Conservation (phyloP, 2,888 invertebrate genomes). For the Troides aeacus region DNA sequence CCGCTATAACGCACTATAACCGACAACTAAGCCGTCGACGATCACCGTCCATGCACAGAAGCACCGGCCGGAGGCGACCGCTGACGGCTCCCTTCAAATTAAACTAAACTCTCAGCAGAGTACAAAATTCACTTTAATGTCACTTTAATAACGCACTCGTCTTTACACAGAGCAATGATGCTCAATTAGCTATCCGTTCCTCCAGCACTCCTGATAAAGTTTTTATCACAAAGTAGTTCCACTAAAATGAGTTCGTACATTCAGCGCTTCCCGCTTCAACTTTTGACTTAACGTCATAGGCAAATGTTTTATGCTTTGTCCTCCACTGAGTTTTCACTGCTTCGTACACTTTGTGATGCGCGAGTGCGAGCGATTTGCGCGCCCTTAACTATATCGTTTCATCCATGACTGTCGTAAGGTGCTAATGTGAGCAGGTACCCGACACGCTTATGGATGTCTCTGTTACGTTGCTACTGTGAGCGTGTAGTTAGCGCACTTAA, state of each 20-base stretch:
- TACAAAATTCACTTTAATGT: constrained; percentile 36
- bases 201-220: constrained; percentile 5
- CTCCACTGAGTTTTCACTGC: constrained; percentile 3
- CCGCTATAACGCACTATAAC: constrained; percentile 29
- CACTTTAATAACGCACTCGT: constrained; percentile 30
- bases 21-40: constrained; percentile 33
- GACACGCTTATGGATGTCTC: not conserved
- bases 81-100: constrained; percentile 28
- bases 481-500: constrained; percentile 1
- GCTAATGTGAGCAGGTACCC: constrained; percentile 10
- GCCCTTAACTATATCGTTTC: constrained; percentile 2
- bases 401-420: not conserved
- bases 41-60: constrained; percentile 9
- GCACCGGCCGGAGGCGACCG: constrained; percentile 10
- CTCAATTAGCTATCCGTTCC: constrained; percentile 13
- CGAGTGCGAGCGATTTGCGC: constrained; percentile 13
- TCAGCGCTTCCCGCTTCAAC: constrained; percentile 1
- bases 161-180: constrained; percentile 12
- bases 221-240: constrained; percentile 11
- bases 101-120: constrained; percentile 35
- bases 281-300: constrained; percentile 10
- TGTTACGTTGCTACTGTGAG: not conserved
- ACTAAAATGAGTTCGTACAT: constrained; percentile 17
- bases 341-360: not conserved
- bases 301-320: not conserved